phyloP scores from a whole-genome alignment of 2,113 vertebrate genomes.

The Motacilla alba region DNA sequence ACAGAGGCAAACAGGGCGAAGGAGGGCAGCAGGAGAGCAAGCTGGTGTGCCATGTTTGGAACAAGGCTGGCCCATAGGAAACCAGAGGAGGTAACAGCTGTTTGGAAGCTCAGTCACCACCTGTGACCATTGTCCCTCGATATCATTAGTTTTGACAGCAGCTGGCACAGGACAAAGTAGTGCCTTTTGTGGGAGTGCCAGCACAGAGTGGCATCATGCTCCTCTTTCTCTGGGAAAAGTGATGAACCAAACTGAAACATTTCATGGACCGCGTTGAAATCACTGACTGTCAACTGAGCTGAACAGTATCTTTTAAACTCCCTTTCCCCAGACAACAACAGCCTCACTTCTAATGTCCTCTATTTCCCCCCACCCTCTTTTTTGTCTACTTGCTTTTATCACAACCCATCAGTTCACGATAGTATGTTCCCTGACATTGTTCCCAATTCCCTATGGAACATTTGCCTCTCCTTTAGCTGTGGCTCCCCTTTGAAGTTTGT shows the following conservation, averaged over 20 bases:
- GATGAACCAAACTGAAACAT: neutral
- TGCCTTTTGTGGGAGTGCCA: neutral
- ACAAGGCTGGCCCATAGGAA: neutral
- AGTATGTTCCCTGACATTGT: neutral
- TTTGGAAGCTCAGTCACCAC: neutral
- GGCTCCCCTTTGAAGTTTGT: neutral
- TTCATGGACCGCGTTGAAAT: neutral
- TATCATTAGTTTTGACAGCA: neutral
- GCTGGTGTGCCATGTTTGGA: rapidly evolving
- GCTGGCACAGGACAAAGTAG: neutral
- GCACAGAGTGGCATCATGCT: neutral
- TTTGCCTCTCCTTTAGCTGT: neutral
- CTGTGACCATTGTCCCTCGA: neutral
- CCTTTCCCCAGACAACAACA: neutral
- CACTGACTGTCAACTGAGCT: neutral
- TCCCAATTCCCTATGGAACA: neutral
- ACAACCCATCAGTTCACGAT: neutral
- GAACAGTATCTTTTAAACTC: neutral
- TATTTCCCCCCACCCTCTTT: neutral
- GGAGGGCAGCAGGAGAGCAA: neutral
- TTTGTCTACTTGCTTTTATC: neutral
- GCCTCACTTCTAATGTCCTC: neutral
- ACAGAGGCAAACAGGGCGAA: rapidly evolving
- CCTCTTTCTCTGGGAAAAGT: neutral
- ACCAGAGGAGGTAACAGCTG: neutral